Percentiles rank a stretch among this genome's conserved stretches.
Evolutionary conservation across 2,797 vertebrate genomes (phyloP).

Genomic region (Urophycis tenuis): DNA sequence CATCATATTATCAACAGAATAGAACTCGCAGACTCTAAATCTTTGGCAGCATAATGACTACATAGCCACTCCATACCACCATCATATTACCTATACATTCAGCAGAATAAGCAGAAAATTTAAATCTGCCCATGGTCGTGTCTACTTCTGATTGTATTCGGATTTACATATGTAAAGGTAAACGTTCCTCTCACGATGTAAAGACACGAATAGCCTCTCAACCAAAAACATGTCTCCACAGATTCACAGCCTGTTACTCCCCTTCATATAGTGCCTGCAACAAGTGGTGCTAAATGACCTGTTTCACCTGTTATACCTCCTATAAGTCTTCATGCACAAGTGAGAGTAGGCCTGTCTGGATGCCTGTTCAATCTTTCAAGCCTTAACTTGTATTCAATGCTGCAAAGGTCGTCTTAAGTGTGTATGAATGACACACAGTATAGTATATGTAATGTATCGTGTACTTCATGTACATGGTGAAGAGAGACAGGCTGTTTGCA

Average conservation of each 20-base stretch:
- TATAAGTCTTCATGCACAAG: background rate
- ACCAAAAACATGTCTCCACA: background rate
- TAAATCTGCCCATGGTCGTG: background rate
- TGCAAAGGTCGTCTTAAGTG: background rate
- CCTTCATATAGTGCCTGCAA: background rate
- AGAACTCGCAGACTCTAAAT: background rate
- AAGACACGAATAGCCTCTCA: background rate
- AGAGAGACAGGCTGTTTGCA: background rate
- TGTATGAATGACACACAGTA: background rate
- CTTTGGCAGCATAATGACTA: background rate
- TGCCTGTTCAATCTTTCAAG: background rate
- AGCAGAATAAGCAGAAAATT: background rate
- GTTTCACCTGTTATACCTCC: background rate
- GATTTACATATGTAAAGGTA: background rate
- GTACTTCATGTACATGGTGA: background rate
- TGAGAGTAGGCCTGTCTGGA: background rate
- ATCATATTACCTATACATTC: background rate
- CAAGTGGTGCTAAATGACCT: background rate
- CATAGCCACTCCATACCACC: background rate
- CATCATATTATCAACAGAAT: background rate
- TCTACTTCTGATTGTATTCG: background rate
- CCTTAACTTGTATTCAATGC: background rate
- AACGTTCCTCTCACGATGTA: background rate
- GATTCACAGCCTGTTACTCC: background rate
- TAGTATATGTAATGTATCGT: background rate